These are phyloP conservation scores for Ranitomeya variabilis DNA, from an alignment of 2,113 vertebrate genomes.

Conservation along the genomic window DNA sequence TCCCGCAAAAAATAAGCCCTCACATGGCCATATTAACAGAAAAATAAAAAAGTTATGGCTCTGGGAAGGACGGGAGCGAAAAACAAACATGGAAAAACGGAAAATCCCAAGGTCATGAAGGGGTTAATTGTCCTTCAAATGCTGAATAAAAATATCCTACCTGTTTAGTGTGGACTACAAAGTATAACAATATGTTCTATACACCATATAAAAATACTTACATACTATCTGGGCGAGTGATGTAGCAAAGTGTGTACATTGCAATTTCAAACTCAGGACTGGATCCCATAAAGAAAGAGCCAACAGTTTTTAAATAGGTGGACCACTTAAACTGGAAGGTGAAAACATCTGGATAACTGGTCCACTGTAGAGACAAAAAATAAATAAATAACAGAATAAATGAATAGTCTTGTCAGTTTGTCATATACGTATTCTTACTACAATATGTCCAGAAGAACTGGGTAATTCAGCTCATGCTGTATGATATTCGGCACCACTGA, in stretches of 20 bases:
- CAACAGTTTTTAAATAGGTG: constrained; percentile 78
- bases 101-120: too few species aligned
- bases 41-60: too few species aligned
- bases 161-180: background rate
- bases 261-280: constrained; percentile 84
- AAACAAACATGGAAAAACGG: too few species aligned
- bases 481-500: too few species aligned
- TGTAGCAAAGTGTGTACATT: constrained; percentile 80
- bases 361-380: constrained; percentile 68
- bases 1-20: too few species aligned
- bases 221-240: constrained; percentile 74
- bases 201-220: constrained; percentile 62
- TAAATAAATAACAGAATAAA: background rate
- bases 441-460: too few species aligned
- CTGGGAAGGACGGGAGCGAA: too few species aligned
- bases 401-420: background rate
- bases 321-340: constrained; percentile 81
- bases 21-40: too few species aligned
- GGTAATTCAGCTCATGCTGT: too few species aligned
- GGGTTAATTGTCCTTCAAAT: background rate
- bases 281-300: constrained; percentile 76
- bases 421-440: too few species aligned
- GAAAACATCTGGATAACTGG: constrained; percentile 74
- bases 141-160: background rate
- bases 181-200: too few species aligned